These are phyloP conservation scores for Macrostomum cliftonense DNA, from an alignment of 2,888 invertebrate species.

Conservation along the genomic window DNA sequence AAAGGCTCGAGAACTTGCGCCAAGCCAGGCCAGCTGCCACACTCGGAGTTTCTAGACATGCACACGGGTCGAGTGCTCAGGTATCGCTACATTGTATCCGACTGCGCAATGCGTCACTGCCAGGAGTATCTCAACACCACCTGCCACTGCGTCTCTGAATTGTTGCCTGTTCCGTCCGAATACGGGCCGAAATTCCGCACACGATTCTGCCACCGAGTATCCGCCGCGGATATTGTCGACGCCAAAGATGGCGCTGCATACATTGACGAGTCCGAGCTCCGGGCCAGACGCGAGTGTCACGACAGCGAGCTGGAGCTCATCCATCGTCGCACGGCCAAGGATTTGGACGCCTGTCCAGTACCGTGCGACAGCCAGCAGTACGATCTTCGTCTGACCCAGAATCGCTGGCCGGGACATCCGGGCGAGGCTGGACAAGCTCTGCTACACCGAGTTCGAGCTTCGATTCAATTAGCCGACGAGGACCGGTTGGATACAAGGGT, in stretches of 20 bases:
- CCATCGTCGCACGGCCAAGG: neutral
- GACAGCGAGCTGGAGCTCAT: conserved; percentile 2
- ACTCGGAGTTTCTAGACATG: conserved; percentile 57
- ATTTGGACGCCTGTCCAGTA: neutral
- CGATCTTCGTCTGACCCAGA: conserved; percentile 37
- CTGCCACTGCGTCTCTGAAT: conserved; percentile 2
- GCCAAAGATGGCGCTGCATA: neutral
- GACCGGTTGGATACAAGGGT: too few species aligned
- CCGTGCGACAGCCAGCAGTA: neutral
- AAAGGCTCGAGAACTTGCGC: conserved; percentile 39
- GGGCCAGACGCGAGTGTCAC: conserved; percentile 1
- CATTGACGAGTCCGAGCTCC: neutral
- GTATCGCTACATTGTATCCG: neutral
- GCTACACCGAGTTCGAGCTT: too few species aligned
- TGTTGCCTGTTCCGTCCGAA: conserved; percentile 1
- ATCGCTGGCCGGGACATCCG: conserved; percentile 72
- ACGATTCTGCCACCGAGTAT: neutral
- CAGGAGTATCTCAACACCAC: neutral
- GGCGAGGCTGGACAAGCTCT: conserved; percentile 9
- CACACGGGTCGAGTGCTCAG: neutral
- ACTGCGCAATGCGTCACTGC: conserved; percentile 1
- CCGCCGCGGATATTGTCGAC: neutral
- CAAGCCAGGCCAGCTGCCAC: conserved; percentile 87
- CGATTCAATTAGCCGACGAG: too few species aligned
- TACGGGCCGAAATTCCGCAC: neutral